A percentile compares a stretch with the other conserved stretches of the same genome.
These are phyloP conservation scores for Hucho hucho DNA, from an alignment of 2,113 vertebrate species.

Conservation along the genomic window DNA sequence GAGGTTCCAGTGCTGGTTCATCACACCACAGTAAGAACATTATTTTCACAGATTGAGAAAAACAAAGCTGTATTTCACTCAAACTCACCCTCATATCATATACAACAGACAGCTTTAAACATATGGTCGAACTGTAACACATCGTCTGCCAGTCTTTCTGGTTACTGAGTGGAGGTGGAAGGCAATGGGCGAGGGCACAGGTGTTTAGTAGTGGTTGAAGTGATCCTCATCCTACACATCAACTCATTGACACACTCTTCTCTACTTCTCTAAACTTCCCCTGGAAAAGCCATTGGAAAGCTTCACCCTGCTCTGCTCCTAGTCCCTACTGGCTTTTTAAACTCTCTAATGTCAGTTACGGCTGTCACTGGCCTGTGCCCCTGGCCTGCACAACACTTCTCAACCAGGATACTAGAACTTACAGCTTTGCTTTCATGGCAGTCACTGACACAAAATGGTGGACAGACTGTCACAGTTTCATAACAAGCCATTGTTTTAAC, in stretches of 20 bases:
- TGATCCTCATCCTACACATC: conserved; percentile 33
- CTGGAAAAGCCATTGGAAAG: conserved; percentile 42
- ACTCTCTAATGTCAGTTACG: neutral
- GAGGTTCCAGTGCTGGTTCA: too few species aligned
- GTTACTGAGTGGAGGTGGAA: conserved; percentile 2
- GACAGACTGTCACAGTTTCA: too few species aligned
- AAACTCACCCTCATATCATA: too few species aligned
- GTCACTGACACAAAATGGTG: neutral
- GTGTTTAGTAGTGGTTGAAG: conserved; percentile 27
- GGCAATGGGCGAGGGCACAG: conserved; percentile 5
- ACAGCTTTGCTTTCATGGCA: neutral
- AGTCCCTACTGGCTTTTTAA: neutral
- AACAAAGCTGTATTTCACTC: too few species aligned
- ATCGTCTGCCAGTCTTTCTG: neutral
- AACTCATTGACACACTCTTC: neutral
- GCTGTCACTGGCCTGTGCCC: conserved; percentile 18
- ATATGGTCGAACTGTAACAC: conserved; percentile 8
- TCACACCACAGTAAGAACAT: conserved; percentile 6
- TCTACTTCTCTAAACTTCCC: neutral
- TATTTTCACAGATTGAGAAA: neutral
- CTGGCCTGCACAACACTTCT: conserved; percentile 1
- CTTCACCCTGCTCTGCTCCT: conserved; percentile 25
- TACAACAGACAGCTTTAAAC: neutral
- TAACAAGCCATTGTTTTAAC: too few species aligned
- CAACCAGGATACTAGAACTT: neutral